Evolutionary conservation across 2,888 invertebrate genomes (phyloP).

Genomic region (Acholoe squamosa): DNA sequence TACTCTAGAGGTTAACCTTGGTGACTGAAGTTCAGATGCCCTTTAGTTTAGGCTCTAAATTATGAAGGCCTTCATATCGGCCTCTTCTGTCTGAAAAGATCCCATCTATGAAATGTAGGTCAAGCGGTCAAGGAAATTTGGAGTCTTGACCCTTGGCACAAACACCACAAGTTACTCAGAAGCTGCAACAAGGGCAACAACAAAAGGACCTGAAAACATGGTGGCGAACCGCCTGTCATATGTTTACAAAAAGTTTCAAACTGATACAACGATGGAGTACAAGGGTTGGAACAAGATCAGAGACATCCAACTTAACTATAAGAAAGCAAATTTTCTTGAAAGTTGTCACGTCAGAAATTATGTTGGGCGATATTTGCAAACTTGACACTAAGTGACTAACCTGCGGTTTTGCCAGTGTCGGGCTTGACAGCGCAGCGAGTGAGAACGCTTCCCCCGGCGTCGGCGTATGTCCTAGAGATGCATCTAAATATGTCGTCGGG

Average conservation of each 20-base stretch:
- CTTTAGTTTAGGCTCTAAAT: too few species aligned
- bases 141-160: too few species aligned
- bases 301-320: not conserved
- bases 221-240: not conserved
- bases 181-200: too few species aligned
- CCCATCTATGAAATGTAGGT: too few species aligned
- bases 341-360: too few species aligned
- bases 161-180: too few species aligned
- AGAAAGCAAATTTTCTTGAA: not conserved
- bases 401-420: conserved; percentile 53
- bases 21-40: too few species aligned
- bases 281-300: not conserved
- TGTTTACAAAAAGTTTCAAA: not conserved
- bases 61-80: too few species aligned
- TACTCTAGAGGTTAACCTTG: too few species aligned
- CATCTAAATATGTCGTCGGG: conserved; percentile 12
- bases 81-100: too few species aligned
- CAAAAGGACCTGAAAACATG: not conserved
- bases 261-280: not conserved
- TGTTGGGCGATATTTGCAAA: not conserved
- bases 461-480: not conserved
- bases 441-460: conserved; percentile 26
- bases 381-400: not conserved
- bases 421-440: not conserved
- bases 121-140: too few species aligned